Percentiles rank a stretch among this genome's conserved stretches.
Conservation (phyloP, 2,888 invertebrate genomes). For the Gisinianus flammeolus region DNA sequence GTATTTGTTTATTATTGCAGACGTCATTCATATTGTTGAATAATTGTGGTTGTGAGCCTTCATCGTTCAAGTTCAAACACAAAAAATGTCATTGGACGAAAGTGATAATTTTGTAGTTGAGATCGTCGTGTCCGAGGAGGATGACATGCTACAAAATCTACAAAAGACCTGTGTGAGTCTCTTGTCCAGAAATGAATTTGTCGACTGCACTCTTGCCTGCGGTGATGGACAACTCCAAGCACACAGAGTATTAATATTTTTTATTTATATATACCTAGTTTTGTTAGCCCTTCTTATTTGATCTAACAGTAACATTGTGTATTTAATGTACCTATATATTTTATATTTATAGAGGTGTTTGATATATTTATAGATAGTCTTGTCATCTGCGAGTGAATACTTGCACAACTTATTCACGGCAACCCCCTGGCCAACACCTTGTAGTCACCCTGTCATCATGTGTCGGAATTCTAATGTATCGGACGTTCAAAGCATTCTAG, state of each 20-base stretch:
- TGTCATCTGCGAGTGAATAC: slow-evolving; percentile 45
- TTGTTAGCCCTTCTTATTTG: no score
- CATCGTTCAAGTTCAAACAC: no score
- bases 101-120: not conserved
- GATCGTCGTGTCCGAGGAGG: not conserved
- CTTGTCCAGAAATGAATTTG: slow-evolving; percentile 43
- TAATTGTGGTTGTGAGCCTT: no score
- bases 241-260: slow-evolving; percentile 43
- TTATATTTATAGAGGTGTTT: no score
- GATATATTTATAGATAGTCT: slow-evolving; percentile 42
- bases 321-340: no score
- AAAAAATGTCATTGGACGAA: no score
- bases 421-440: slow-evolving; percentile 47
- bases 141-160: not conserved
- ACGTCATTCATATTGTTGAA: no score
- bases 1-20: no score
- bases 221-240: slow-evolving; percentile 49
- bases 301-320: no score
- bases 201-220: slow-evolving; percentile 50
- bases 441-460: slow-evolving; percentile 50
- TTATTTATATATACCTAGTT: not conserved
- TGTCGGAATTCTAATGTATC: slow-evolving; percentile 37
- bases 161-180: slow-evolving; percentile 36
- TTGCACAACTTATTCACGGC: slow-evolving; percentile 42
- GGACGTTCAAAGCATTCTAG: slow-evolving; percentile 14